Conservation (phyloP, 1,140 invertebrate species). For the Drosophila watanabei region DNA sequence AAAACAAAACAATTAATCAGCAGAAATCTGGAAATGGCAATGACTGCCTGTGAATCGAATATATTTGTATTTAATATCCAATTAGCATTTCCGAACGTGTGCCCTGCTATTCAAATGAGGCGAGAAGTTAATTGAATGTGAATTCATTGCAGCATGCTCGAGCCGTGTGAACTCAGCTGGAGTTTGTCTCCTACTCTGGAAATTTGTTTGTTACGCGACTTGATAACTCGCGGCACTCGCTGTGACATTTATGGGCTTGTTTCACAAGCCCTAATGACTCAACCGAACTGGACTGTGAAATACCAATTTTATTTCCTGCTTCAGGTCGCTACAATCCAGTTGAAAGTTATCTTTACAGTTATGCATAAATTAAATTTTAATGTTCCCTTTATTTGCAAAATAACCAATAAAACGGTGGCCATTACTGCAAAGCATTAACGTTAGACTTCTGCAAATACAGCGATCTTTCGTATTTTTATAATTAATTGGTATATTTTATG, state of each 20-base stretch:
- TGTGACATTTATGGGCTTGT: constrained; percentile 50
- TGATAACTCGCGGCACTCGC: constrained; percentile 29
- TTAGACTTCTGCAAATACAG: constrained; percentile 2
- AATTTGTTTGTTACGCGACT: constrained; percentile 40
- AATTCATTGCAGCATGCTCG: constrained; percentile 46
- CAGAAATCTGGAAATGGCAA: constrained; percentile 37
- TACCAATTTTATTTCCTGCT: constrained; percentile 27
- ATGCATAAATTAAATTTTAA: constrained; percentile 33
- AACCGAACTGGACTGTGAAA: constrained; percentile 30
- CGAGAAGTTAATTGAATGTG: constrained; percentile 51
- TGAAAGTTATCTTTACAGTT: constrained; percentile 39
- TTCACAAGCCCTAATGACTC: constrained; percentile 40
- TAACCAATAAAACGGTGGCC: constrained; percentile 25
- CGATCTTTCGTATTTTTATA: background rate
- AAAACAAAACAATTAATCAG: constrained; percentile 81
- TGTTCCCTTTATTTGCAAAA: constrained; percentile 37
- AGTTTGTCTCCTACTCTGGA: constrained; percentile 34
- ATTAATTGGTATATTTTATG: constrained; percentile 32
- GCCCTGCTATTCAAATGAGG: constrained; percentile 53
- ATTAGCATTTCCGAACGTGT: constrained; percentile 52
- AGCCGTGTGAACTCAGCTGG: constrained; percentile 50
- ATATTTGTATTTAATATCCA: constrained; percentile 48
- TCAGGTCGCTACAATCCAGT: constrained; percentile 33
- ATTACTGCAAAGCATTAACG: background rate
- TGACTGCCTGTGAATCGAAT: constrained; percentile 49